A percentile compares a stretch with the other conserved stretches of the same genome.
Evolutionary conservation across 2,113 vertebrate genomes (phyloP).

Genomic region (Theristicus caerulescens): DNA sequence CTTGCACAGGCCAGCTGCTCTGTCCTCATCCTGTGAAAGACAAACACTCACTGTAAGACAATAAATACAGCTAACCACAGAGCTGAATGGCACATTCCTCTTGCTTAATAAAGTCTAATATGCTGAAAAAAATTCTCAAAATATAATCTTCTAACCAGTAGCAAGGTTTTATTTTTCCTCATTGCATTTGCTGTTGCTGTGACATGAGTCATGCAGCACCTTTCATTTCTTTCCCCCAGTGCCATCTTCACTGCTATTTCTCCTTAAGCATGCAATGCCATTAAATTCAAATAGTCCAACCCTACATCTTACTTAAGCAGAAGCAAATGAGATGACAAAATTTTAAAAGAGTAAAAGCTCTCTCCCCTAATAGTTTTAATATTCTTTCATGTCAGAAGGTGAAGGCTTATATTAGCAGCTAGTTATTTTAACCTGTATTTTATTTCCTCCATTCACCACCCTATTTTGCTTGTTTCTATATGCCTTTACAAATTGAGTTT

Average conservation of each 20-base stretch:
- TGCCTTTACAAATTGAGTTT: neutral
- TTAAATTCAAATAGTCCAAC: neutral
- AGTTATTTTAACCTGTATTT: neutral
- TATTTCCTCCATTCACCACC: neutral
- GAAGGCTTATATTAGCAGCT: neutral
- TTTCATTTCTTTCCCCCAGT: neutral
- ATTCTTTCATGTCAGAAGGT: neutral
- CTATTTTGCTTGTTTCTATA: neutral
- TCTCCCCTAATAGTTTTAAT: neutral
- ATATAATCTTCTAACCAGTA: neutral
- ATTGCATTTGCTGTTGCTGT: neutral
- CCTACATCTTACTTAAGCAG: neutral
- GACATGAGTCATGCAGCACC: fast-evolving
- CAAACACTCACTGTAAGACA: neutral
- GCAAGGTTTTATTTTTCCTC: neutral
- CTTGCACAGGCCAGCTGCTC: neutral
- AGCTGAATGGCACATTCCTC: neutral
- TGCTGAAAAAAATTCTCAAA: neutral
- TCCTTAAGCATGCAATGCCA: neutral
- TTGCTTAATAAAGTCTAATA: neutral
- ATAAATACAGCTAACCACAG: neutral
- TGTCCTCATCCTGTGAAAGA: neutral
- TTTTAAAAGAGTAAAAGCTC: neutral
- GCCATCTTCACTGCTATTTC: neutral
- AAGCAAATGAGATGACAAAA: neutral